phyloP scores from a whole-genome alignment of 2,797 vertebrate species.

The Borostomias antarcticus region DNA sequence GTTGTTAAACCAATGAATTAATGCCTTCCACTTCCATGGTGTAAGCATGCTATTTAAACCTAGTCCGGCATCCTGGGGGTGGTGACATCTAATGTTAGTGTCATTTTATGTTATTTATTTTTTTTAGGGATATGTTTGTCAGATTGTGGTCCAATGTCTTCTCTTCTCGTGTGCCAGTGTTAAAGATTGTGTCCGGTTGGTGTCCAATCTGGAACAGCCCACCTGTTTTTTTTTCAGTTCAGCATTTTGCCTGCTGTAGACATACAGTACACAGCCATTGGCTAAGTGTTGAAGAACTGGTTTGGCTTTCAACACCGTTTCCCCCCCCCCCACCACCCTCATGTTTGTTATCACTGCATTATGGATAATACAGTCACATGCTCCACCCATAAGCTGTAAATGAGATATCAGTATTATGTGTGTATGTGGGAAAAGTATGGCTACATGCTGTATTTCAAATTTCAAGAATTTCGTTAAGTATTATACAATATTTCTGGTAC shows the following conservation, averaged over 20 bases:
- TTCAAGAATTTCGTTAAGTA: slow-evolving; percentile 70
- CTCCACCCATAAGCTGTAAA: slow-evolving; percentile 68
- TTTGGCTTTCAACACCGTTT: slow-evolving; percentile 60
- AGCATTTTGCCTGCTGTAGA: slow-evolving; percentile 38
- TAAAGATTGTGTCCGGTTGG: slow-evolving; percentile 50
- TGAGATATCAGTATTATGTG: slow-evolving; percentile 74
- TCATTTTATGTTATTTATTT: slow-evolving; percentile 89
- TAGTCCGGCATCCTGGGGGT: slow-evolving; percentile 81
- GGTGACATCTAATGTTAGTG: slow-evolving; percentile 79
- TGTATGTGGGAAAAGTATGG: slow-evolving; percentile 67
- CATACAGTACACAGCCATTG: slow-evolving; percentile 43
- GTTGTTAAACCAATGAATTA: slow-evolving; percentile 82
- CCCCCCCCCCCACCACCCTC: slow-evolving; percentile 62
- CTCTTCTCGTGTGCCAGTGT: slow-evolving; percentile 56
- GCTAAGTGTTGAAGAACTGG: slow-evolving; percentile 50
- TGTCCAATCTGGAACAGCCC: slow-evolving; percentile 52
- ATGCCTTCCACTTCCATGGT: slow-evolving; percentile 76
- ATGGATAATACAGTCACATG: slow-evolving; percentile 41
- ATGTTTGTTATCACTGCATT: slow-evolving; percentile 46
- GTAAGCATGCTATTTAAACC: slow-evolving; percentile 88
- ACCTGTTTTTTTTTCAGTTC: slow-evolving; percentile 37
- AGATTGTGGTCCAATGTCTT: slow-evolving; percentile 70
- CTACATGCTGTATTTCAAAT: slow-evolving; percentile 69
- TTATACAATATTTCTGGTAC: slow-evolving; percentile 70
- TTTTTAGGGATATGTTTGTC: slow-evolving; percentile 82